Conservation (phyloP, 2,888 invertebrate species). For the Schizaphis graminum region DNA sequence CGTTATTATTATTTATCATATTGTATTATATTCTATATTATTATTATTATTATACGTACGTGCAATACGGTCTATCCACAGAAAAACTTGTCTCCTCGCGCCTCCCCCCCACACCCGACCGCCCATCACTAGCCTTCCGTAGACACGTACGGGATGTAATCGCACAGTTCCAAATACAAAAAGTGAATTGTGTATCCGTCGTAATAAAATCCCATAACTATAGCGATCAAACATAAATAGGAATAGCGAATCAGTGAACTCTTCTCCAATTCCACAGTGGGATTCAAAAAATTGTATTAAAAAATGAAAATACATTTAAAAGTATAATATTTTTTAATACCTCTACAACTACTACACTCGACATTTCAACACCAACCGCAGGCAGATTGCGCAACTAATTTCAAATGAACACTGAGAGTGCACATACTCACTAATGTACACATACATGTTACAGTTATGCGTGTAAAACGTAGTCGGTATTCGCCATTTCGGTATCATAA, state of each 20-base stretch:
- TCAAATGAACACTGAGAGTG: not conserved
- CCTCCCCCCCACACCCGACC: too few relatives aligned
- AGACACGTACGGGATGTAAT: not conserved
- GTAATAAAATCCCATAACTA: not conserved
- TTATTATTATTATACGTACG: not conserved
- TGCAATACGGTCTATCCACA: not conserved
- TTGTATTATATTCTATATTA: not conserved
- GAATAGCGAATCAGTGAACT: not conserved
- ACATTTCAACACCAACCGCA: not conserved
- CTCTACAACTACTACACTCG: not conserved
- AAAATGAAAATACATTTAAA: not conserved
- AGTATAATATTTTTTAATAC: not conserved
- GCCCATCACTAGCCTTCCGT: too few relatives aligned
- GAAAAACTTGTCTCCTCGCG: not conserved
- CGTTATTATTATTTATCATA: constrained; percentile 1
- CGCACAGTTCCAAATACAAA: not conserved
- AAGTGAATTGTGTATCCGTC: not conserved
- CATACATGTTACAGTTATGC: not conserved
- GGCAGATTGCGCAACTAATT: not conserved
- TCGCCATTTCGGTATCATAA: not conserved
- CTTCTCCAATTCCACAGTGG: not conserved
- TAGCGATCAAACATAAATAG: not conserved
- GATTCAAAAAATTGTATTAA: not conserved
- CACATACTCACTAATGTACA: not conserved
- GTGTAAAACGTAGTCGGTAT: constrained; percentile 18